Conservation (phyloP, 1,140 invertebrate species). For the Zaprionus camerounensis region DNA sequence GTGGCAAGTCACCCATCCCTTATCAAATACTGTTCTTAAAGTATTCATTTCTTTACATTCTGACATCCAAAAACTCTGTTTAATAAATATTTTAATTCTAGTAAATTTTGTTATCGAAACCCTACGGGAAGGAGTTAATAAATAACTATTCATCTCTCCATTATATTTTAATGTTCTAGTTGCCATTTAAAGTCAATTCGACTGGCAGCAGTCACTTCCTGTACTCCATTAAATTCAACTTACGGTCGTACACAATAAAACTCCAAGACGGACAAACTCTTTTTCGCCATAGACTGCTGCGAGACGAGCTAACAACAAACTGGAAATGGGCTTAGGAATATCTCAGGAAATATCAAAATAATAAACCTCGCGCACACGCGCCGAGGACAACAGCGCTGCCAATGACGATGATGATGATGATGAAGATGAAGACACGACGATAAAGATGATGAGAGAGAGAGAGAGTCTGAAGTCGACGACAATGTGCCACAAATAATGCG, state of each 20-base stretch:
- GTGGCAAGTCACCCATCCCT: too few relatives aligned
- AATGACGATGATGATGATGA: conserved; percentile 53
- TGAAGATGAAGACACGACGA: conserved; percentile 43
- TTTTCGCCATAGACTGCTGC: conserved; percentile 32
- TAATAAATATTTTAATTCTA: too few relatives aligned
- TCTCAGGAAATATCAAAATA: conserved; percentile 70
- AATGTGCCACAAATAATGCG: conserved; percentile 41
- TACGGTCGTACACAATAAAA: conserved; percentile 29
- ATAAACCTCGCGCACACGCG: conserved; percentile 62
- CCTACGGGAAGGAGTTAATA: background rate
- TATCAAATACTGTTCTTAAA: too few relatives aligned
- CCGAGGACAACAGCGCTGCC: conserved; percentile 33
- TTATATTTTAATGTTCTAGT: background rate
- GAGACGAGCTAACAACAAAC: background rate
- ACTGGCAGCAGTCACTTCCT: conserved; percentile 16
- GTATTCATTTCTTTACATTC: too few relatives aligned
- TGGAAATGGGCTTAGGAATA: conserved; percentile 49
- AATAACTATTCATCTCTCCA: background rate
- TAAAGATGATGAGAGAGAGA: conserved; percentile 5
- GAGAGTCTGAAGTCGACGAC: conserved; percentile 20
- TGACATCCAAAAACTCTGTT: too few relatives aligned
- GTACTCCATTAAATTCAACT: conserved; percentile 57
- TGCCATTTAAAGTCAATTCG: background rate
- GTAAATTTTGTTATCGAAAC: too few relatives aligned
- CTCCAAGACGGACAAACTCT: conserved; percentile 29